These are phyloP conservation scores for Caiman crocodilus DNA, from an alignment of 2,797 vertebrate genomes.

Conservation along the genomic window DNA sequence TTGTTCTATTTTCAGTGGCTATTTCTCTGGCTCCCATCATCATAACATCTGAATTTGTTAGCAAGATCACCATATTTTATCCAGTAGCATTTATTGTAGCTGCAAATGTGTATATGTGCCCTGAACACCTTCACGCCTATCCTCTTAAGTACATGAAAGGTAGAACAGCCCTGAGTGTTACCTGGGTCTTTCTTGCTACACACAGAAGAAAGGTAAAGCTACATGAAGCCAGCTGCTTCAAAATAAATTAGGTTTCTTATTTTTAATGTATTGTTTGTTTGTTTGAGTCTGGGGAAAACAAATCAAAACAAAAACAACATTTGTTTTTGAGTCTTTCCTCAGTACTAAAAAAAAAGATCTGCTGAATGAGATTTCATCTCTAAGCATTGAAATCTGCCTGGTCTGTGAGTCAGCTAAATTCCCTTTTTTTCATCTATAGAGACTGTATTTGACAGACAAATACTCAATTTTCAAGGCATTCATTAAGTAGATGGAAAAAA, in stretches of 20 bases:
- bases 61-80: background rate
- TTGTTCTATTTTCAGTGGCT: background rate
- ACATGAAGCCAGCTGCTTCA: background rate
- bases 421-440: background rate
- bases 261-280: too few relatives aligned
- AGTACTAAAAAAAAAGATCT: constrained; percentile 52
- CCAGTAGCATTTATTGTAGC: background rate
- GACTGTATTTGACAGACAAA: background rate
- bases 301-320: background rate
- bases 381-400: constrained; percentile 55
- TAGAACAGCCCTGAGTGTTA: background rate
- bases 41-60: background rate
- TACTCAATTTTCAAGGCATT: constrained; percentile 25
- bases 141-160: background rate
- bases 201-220: background rate
- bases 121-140: background rate
- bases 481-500: constrained; percentile 54
- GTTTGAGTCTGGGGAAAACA: too few relatives aligned
- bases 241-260: too few relatives aligned
- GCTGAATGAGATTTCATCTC: constrained; percentile 59
- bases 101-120: background rate
- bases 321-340: constrained; percentile 28
- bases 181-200: background rate
- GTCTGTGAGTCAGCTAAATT: constrained; percentile 10
- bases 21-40: background rate